These are phyloP conservation scores for Zalophus californianus DNA, from an alignment of 2,797 vertebrate species.

Conservation along the genomic window DNA sequence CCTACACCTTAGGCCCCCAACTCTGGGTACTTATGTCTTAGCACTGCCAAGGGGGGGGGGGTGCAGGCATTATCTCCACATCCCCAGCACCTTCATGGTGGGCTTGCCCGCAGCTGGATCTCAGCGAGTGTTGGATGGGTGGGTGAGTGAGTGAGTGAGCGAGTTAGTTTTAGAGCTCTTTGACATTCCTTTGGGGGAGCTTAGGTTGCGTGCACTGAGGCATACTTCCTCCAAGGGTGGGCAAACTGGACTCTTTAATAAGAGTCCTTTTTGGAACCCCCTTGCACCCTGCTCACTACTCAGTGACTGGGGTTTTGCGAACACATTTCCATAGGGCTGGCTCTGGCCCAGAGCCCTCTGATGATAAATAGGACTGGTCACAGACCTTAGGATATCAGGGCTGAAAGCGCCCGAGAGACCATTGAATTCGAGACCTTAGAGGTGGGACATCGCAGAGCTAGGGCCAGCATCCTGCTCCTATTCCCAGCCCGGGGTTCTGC, in stretches of 20 bases:
- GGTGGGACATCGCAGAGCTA: not conserved
- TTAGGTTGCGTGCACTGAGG: not conserved
- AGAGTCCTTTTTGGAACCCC: not conserved
- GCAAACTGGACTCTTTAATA: not conserved
- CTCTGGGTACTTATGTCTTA: not conserved
- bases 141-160: not conserved
- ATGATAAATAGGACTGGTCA: not conserved
- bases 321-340: not conserved
- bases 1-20: not conserved
- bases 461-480: not conserved
- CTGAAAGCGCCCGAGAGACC: not conserved
- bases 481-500: not conserved
- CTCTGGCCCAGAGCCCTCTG: not conserved
- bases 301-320: slow-evolving; percentile 5
- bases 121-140: not conserved
- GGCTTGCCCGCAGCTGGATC: not conserved
- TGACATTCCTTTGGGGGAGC: not conserved
- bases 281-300: not conserved
- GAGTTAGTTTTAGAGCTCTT: not conserved
- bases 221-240: not conserved
- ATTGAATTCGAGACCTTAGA: not conserved
- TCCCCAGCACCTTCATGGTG: not conserved
- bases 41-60: not conserved
- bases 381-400: not conserved
- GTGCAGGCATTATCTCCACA: not conserved